Percentiles rank a stretch among this genome's conserved stretches.
These are phyloP conservation scores for Schizaphis graminum DNA, from an alignment of 2,888 invertebrate genomes.

Conservation along the genomic window DNA sequence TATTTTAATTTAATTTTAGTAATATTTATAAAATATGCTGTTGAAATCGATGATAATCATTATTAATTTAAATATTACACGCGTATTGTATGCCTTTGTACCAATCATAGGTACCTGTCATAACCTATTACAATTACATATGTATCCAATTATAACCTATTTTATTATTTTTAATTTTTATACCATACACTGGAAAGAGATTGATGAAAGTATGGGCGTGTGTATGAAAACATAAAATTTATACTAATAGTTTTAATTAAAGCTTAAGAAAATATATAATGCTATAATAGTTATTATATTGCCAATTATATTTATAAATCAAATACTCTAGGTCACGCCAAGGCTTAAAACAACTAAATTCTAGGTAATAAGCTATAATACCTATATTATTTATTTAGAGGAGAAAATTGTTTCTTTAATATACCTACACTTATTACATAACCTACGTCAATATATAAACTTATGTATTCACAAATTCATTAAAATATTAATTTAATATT, in stretches of 20 bases:
- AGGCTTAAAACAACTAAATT: constrained; percentile 12
- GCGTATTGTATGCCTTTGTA: not conserved
- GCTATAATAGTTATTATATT: not conserved
- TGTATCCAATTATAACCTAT: not conserved
- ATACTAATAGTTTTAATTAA: not conserved
- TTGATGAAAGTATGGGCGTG: not conserved
- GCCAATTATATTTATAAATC: constrained; percentile 12
- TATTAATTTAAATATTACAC: not conserved
- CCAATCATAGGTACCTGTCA: not conserved
- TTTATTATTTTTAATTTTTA: not conserved
- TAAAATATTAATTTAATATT: not conserved
- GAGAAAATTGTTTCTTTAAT: not conserved
- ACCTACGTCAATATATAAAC: not conserved
- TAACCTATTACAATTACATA: not conserved
- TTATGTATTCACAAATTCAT: not conserved
- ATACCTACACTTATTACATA: not conserved
- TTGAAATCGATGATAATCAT: constrained; percentile 1
- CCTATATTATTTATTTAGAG: not conserved
- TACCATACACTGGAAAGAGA: not conserved
- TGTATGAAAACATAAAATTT: not conserved
- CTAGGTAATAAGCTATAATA: not conserved
- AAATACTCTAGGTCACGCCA: constrained; percentile 32
- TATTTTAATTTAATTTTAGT: not conserved
- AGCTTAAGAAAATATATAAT: not conserved
- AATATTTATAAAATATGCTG: constrained; percentile 6